These are phyloP conservation scores for Noturus placidus DNA, from an alignment of 2,113 vertebrate genomes.

Conservation along the genomic window DNA sequence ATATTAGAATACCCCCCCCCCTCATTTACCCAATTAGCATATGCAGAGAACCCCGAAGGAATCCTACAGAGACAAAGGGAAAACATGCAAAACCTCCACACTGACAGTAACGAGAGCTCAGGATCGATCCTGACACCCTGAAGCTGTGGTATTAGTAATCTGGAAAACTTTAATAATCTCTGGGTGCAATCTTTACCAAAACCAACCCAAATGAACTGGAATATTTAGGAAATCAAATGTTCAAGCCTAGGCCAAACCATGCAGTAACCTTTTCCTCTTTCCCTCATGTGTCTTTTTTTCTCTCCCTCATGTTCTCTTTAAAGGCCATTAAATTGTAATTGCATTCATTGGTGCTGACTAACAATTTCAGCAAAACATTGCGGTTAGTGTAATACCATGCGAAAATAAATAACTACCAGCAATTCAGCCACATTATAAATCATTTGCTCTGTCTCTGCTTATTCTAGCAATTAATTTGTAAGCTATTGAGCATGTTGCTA, in stretches of 20 bases:
- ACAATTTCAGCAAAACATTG: constrained; percentile 59
- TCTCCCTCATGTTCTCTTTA: constrained; percentile 55
- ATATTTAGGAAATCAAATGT: constrained; percentile 22
- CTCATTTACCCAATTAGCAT: background rate
- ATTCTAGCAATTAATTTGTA: constrained; percentile 64
- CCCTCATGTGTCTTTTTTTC: constrained; percentile 34
- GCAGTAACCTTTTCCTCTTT: constrained; percentile 33
- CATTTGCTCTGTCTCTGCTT: constrained; percentile 63
- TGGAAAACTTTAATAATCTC: constrained; percentile 4
- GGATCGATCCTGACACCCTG: background rate
- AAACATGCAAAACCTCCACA: background rate
- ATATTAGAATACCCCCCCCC: background rate
- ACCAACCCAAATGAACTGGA: background rate
- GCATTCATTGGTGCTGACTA: constrained; percentile 64
- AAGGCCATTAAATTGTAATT: constrained; percentile 66
- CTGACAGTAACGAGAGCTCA: background rate
- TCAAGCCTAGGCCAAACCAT: constrained; percentile 13
- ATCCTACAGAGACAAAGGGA: background rate
- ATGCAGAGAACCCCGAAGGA: background rate
- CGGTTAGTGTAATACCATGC: constrained; percentile 58
- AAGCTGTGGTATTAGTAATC: background rate
- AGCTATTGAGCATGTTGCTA: constrained; percentile 61
- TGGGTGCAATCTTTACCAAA: background rate
- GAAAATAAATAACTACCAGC: constrained; percentile 66
- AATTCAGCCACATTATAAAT: constrained; percentile 63